Percentiles rank a stretch among this genome's conserved stretches.
Conservation (phyloP, 2,797 vertebrate genomes). For the Pipistrellus kuhlii region DNA sequence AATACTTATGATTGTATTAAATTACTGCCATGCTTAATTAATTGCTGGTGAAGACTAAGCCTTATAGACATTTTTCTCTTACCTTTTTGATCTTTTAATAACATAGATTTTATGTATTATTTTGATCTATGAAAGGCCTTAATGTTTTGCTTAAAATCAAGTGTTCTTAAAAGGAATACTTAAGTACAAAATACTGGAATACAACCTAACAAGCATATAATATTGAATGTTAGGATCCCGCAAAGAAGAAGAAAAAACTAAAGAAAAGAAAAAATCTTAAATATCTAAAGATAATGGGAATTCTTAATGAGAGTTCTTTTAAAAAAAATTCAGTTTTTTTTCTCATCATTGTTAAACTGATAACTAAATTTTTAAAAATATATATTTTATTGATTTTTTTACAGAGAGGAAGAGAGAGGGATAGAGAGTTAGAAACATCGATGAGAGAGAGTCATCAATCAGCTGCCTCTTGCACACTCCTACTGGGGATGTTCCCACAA, state of each 20-base stretch:
- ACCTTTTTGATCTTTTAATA: slow-evolving; percentile 49
- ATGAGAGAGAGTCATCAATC: no score
- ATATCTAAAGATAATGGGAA: slow-evolving; percentile 23
- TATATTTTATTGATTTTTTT: no score
- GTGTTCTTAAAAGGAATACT: background rate
- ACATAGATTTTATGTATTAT: background rate
- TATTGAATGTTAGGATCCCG: background rate
- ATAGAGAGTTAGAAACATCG: no score
- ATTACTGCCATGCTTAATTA: slow-evolving; percentile 38
- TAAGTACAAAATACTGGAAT: slow-evolving; percentile 43
- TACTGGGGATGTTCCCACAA: no score
- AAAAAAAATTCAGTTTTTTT: slow-evolving; percentile 26
- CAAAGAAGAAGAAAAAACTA: slow-evolving; percentile 26
- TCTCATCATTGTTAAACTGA: slow-evolving; percentile 34
- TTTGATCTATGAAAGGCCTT: slow-evolving; percentile 14
- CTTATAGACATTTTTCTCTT: slow-evolving; percentile 27
- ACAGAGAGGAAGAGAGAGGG: no score
- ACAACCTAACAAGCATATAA: background rate
- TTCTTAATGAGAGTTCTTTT: slow-evolving; percentile 8
- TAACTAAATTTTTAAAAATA: slow-evolving; percentile 23
- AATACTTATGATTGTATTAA: background rate
- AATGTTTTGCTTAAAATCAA: slow-evolving; percentile 50
- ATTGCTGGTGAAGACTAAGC: slow-evolving; percentile 45
- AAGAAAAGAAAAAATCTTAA: slow-evolving; percentile 20
- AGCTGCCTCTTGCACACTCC: no score